A percentile compares a stretch with the other conserved stretches of the same genome.
Conservation (phyloP, 1,140 invertebrate species). For the Armadillidium nasatum region DNA sequence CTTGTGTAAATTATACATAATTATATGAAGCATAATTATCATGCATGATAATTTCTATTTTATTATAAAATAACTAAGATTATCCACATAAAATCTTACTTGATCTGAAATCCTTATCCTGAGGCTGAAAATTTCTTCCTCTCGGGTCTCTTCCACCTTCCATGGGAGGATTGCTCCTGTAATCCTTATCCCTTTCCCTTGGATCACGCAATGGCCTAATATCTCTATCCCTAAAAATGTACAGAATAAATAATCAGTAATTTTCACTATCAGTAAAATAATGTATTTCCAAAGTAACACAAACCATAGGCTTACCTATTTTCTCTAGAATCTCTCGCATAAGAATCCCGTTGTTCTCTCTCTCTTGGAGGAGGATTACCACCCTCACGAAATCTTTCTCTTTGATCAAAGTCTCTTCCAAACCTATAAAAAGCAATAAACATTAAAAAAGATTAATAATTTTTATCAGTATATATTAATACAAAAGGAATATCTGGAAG, state of each 20-base stretch:
- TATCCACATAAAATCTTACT: slow-evolving; percentile 9
- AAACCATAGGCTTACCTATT: background rate
- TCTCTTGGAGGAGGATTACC: slow-evolving; percentile 24
- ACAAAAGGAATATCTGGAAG: no score
- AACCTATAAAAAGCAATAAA: background rate
- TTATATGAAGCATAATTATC: no score
- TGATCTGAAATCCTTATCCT: slow-evolving; percentile 36
- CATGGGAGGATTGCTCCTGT: slow-evolving; percentile 30
- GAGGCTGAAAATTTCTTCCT: slow-evolving; percentile 6
- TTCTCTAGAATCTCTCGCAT: slow-evolving; percentile 32
- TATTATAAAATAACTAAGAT: no score
- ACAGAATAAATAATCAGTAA: background rate
- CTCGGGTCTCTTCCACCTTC: background rate
- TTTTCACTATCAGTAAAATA: slow-evolving; percentile 27
- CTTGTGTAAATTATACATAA: no score
- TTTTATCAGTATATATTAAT: no score
- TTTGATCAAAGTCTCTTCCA: slow-evolving; percentile 18
- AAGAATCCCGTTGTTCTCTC: slow-evolving; percentile 32
- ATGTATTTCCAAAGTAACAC: background rate
- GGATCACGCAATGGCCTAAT: slow-evolving; percentile 22
- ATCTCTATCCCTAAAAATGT: slow-evolving; percentile 24
- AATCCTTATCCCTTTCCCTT: slow-evolving; percentile 33
- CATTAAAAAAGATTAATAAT: no score
- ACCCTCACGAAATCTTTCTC: slow-evolving; percentile 39
- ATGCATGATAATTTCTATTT: no score